Evolutionary conservation across 2,888 invertebrate genomes (phyloP), one percentile per base, ranked within the genome.

Genomic region (Hypercompe scribonia): DNA sequence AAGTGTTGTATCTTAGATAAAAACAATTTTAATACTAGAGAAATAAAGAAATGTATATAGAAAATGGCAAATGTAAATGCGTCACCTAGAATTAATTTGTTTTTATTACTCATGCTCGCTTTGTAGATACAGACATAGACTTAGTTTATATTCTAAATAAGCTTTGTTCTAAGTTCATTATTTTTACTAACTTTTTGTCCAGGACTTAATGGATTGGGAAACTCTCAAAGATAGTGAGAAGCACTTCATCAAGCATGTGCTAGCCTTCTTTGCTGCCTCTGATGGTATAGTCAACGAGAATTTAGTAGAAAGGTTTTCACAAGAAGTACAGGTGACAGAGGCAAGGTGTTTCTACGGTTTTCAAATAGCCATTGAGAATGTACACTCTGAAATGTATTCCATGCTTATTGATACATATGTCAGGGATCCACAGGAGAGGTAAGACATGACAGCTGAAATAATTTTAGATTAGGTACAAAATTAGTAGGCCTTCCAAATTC

Each of bases 261-360:
- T 99, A 76, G 99, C 99, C 5, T 99, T 99, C 94, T 99, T 99
- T 91, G 99, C 99, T 73, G 99, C 99, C 3, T 99, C 99, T 33
- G 99, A 99, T 96, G 99, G 99, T 36, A 99, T 99, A 88, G 99
- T 99, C 0, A 99, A 99, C 93, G 99, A 99, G 92, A 99, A 99
- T 95, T 96, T 99, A 66, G 99, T 99, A 2, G 99, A 99, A 91
- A 96, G 99, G 67, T 99, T 99, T 93, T 98, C 98, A 68, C 99
- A 99, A 87, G 99, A 99, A 94, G 99, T 99, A 3, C 99, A 99
- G 93, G 96, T 99, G 11, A 98, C 99, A 0, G 99, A 99, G 93
- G 99, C 99, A 0, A 96, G 99, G 65, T 99, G 98, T 92, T 99
- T 99, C 93, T 99, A 99, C 93, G 99, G 99, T 11, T 99, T 99